phyloP scores from a whole-genome alignment of 2,797 vertebrate species.

The Acanthiza pusilla region DNA sequence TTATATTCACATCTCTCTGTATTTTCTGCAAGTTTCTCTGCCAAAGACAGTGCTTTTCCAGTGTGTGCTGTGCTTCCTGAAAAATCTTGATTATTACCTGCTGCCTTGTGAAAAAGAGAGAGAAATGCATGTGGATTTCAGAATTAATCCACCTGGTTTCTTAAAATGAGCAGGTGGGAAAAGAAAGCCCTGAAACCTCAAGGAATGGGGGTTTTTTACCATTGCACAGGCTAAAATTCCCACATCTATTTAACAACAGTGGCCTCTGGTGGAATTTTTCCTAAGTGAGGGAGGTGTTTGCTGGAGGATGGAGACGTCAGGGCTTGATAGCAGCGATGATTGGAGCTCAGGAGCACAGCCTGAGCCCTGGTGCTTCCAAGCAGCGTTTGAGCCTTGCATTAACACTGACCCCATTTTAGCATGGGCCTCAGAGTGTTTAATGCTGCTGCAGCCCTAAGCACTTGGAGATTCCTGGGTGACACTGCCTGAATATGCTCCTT shows the following conservation, averaged over 20 bases:
- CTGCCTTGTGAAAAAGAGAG: not conserved
- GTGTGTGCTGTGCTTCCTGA: not conserved
- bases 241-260: constrained; percentile 62
- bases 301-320: not conserved
- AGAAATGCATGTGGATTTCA: not conserved
- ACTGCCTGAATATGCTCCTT: not conserved
- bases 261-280: constrained; percentile 64
- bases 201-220: not conserved
- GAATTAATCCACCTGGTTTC: not conserved
- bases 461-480: not conserved
- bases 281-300: not conserved
- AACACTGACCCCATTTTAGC: not conserved
- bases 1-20: not conserved
- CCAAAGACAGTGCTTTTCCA: not conserved
- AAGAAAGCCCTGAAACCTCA: not conserved
- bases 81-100: not conserved
- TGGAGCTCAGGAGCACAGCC: not conserved
- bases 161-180: not conserved
- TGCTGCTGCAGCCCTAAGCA: not conserved
- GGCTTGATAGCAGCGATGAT: not conserved
- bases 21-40: not conserved
- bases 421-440: not conserved
- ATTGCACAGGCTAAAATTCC: not conserved
- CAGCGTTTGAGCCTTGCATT: not conserved
- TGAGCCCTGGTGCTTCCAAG: not conserved